Evolutionary conservation across 2,113 vertebrate genomes (phyloP).

Genomic region (Microcebus tavaratra): DNA sequence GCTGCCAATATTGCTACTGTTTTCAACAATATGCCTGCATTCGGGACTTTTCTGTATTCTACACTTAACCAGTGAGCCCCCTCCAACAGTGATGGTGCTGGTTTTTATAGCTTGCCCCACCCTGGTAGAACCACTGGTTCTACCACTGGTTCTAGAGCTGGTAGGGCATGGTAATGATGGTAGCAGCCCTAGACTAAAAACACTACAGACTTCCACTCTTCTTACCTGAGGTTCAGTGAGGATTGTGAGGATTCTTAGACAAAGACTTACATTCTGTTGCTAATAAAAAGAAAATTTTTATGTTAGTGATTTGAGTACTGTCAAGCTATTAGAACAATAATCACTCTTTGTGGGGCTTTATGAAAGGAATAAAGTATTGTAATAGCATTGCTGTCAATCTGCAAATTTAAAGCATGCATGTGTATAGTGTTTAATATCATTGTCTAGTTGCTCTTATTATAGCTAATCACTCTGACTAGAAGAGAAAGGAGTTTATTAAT

Average conservation of each 20-base stretch:
- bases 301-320: constrained; percentile 22
- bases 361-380: not conserved
- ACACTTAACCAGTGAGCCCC: not conserved
- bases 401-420: not conserved
- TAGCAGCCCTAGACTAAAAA: not conserved
- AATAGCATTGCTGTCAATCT: not conserved
- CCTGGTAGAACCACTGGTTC: not conserved
- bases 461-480: constrained; percentile 23
- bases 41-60: not conserved
- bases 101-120: not conserved
- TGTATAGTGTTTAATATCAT: constrained; percentile 24
- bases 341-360: not conserved
- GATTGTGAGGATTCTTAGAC: constrained; percentile 6
- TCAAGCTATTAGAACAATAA: not conserved
- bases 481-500: not conserved
- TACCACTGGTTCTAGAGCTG: too few species aligned
- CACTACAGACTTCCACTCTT: not conserved
- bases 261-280: not conserved
- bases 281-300: constrained; percentile 39
- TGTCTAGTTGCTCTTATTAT: constrained; percentile 10
- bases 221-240: not conserved
- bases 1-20: not conserved
- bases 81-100: not conserved
- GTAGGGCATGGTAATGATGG: not conserved
- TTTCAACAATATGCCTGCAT: not conserved